Base-by-base conservation (phyloP, 2,113 vertebrate species). In the Gambusia affinis region DNA sequence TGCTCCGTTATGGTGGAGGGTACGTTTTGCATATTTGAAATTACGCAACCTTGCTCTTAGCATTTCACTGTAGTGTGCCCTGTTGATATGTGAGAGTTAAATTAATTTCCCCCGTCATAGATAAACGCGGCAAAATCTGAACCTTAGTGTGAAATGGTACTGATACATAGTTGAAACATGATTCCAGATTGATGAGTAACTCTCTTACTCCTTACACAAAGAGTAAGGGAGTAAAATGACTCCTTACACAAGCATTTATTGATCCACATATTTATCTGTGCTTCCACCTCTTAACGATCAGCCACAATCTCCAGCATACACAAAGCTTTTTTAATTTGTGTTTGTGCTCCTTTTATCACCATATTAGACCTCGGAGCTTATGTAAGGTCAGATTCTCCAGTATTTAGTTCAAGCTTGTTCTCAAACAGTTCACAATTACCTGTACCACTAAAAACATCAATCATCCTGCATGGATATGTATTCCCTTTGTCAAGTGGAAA, bases 1-100 rank as follows among this genome's bases (percentile, higher is more conserved):
- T 73, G 77, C 79, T 66, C 24, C 57, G 35, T 78, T 61, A 2
- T 60, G 70, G 60, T 37, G 22, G 60, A 65, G 63, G n/a, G 68
- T 42, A 68, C n/a, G 19, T 5, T 72, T 61, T 57, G 29, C 76
- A 67, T 15, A 17, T 74, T 60, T 73, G 35, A 60, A 69, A 31
- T 27, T 15, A 44, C 57, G 39, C 29, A 66, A 31, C 14, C 62
- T 2, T 12, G 12, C 10, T 77, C 62, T 33, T 24, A 27, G 12
- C 11, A 10, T 64, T 1, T 17, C 28, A 54, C 15, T 54, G 14
- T 24, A 67, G 42, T 11, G 30, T 27, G 33, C 57, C 29, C 39
- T 3, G 19, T n/a, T n/a, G 60, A 62, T 64, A 29, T 63, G 47
- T 61, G 69, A 57, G 57, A 64, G 19, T 62, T 37, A 37, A 11